Evolutionary conservation across 2,797 vertebrate species (phyloP).

Genomic region (Botia almorhae): DNA sequence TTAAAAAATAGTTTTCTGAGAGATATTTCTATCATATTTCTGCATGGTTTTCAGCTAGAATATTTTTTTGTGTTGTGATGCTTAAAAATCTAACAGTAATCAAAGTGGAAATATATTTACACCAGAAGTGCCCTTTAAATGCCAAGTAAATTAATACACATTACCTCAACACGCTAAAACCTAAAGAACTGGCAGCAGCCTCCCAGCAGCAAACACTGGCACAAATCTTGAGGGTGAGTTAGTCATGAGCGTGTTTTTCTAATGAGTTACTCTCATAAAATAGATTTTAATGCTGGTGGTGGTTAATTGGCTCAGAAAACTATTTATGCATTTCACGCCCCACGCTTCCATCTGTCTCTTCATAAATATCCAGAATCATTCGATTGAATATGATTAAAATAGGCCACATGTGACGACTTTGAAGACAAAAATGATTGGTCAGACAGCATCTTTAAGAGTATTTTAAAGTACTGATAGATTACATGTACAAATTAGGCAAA

Average conservation of each 20-base stretch:
- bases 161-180: not conserved
- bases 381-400: slow-evolving; percentile 40
- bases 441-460: no score
- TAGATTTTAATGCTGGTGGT: slow-evolving; percentile 38
- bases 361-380: slow-evolving; percentile 26
- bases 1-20: not conserved
- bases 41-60: slow-evolving; percentile 18
- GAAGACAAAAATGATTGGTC: no score
- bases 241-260: slow-evolving; percentile 1
- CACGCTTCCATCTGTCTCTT: slow-evolving; percentile 40
- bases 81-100: slow-evolving; percentile 10
- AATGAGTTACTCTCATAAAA: slow-evolving; percentile 22
- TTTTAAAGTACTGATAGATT: no score
- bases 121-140: slow-evolving; percentile 16
- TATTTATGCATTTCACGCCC: slow-evolving; percentile 39
- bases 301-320: slow-evolving; percentile 54
- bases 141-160: slow-evolving; percentile 20
- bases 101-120: slow-evolving; percentile 7
- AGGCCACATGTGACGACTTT: slow-evolving; percentile 34
- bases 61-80: not conserved
- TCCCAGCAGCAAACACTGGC: slow-evolving; percentile 10
- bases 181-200: not conserved
- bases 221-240: not conserved
- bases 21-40: not conserved
- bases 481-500: no score